Evolutionary conservation across 2,797 vertebrate genomes (phyloP).

Genomic region (Harpagifer antarcticus): DNA sequence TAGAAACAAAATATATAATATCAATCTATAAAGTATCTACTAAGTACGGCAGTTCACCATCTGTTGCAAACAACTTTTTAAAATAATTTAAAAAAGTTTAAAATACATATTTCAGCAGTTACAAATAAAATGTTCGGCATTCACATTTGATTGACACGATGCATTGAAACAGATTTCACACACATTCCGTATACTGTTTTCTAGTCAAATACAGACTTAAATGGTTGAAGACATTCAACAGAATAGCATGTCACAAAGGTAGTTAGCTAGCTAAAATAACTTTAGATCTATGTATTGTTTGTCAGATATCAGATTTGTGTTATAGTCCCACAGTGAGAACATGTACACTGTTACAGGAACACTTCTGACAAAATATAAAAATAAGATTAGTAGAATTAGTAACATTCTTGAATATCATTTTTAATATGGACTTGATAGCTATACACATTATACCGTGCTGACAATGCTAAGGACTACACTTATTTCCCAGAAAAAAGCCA

Average conservation of each 20-base stretch:
- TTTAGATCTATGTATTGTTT: neutral
- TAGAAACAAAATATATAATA: neutral
- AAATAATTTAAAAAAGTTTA: neutral
- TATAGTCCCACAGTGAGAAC: too few relatives aligned
- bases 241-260: neutral
- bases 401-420: neutral
- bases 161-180: neutral
- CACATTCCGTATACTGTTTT: neutral
- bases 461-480: neutral
- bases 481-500: neutral
- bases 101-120: neutral
- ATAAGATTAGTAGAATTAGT: neutral
- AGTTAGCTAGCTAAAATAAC: neutral
- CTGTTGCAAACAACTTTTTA: neutral
- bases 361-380: too few relatives aligned
- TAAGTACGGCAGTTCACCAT: neutral
- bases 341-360: too few relatives aligned
- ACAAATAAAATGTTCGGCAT: neutral
- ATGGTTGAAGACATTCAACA: neutral
- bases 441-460: neutral
- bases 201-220: neutral
- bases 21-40: neutral
- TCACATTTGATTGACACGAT: neutral
- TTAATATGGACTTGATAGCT: neutral
- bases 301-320: too few relatives aligned